These are phyloP conservation scores for Eupsittula cactorum DNA, from an alignment of 2,113 vertebrate genomes.

Conservation along the genomic window DNA sequence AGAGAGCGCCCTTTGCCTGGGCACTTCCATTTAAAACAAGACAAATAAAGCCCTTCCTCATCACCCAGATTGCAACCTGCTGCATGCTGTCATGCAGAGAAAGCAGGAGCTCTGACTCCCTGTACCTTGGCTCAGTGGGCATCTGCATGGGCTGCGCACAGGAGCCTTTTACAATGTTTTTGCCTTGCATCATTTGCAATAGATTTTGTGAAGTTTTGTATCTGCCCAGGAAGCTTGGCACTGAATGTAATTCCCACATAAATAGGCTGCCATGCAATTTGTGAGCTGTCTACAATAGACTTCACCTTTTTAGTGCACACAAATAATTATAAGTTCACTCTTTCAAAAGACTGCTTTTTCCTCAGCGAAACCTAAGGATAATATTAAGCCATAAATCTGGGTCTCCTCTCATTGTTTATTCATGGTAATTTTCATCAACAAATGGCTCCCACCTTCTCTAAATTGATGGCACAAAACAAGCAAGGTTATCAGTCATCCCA, in stretches of 20 bases:
- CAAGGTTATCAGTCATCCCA: constrained; percentile 40
- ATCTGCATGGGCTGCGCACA: not conserved
- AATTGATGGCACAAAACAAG: constrained; percentile 39
- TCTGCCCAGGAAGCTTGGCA: not conserved
- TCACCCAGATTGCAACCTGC: rapidly evolving
- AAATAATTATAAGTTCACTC: not conserved
- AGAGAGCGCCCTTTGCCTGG: not conserved
- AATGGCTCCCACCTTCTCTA: constrained; percentile 26
- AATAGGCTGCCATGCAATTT: not conserved
- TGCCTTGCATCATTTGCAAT: not conserved
- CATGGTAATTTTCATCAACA: constrained; percentile 7
- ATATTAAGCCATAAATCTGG: constrained; percentile 40
- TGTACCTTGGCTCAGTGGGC: not conserved
- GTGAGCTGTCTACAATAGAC: not conserved
- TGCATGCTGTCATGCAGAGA: not conserved
- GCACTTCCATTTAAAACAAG: not conserved
- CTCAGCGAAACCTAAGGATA: not conserved
- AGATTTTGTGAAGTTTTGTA: not conserved
- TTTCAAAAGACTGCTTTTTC: not conserved
- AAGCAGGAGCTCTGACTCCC: not conserved
- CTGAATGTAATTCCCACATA: not conserved
- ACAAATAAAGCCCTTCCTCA: not conserved
- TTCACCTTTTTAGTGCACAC: not conserved
- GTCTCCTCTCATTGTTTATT: not conserved
- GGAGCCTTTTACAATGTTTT: not conserved